Evolutionary conservation across 53 echinoderm and acorn worm species (phyloP).

Genomic region (Holothuria leucospilota): DNA sequence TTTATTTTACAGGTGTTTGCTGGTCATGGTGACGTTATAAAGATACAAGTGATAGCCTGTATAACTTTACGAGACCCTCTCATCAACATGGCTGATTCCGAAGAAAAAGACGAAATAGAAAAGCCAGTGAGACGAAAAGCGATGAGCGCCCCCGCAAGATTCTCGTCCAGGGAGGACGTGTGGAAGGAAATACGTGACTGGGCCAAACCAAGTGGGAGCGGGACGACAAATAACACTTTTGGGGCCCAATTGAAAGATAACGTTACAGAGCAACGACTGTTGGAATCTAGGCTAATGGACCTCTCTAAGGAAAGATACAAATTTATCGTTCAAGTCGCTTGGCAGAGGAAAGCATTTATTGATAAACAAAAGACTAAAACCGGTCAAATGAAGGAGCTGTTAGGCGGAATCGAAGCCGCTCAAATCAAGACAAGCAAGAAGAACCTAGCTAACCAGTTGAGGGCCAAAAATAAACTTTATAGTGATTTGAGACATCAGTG

Average conservation of each 20-base stretch:
- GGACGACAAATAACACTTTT: constrained; percentile 64
- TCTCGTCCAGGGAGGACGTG: constrained; percentile 82
- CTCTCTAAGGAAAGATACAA: constrained; percentile 96
- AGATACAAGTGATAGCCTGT: too few relatives aligned
- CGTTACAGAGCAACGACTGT: constrained; percentile 93
- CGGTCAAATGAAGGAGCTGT: constrained; percentile 88
- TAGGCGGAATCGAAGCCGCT: constrained; percentile 59
- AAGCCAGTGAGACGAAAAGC: constrained; percentile 48
- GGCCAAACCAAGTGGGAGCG: constrained; percentile 83
- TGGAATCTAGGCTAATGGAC: constrained; percentile 86
- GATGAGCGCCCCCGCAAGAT: constrained; percentile 80
- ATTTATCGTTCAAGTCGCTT: constrained; percentile 93
- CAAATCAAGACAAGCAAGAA: constrained; percentile 49
- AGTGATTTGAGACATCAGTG: constrained; percentile 65
- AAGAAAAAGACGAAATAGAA: too few relatives aligned
- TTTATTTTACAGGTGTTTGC: too few relatives aligned
- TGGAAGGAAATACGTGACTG: constrained; percentile 94
- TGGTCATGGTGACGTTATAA: too few relatives aligned
- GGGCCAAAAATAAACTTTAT: constrained; percentile 66
- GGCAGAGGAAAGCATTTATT: constrained; percentile 97
- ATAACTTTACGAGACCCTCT: too few relatives aligned
- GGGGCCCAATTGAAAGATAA: constrained; percentile 97
- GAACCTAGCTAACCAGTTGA: constrained; percentile 63
- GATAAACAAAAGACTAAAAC: constrained; percentile 89
- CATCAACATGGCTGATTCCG: too few relatives aligned